Conservation (phyloP, 2,888 invertebrate genomes). For the Pachydiplax longipennis region DNA sequence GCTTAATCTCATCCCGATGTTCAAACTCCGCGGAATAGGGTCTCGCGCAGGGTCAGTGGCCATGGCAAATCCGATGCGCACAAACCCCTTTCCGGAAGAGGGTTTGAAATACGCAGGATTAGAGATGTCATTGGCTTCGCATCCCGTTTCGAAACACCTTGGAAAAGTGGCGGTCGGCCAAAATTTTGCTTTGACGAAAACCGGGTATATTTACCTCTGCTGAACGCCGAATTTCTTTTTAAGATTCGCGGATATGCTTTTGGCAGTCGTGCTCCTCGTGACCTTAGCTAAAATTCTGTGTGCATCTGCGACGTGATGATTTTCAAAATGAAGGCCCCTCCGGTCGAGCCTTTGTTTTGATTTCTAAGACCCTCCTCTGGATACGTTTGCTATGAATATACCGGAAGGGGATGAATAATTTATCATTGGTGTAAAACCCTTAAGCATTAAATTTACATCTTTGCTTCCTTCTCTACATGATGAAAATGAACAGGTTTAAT, state of each 20-base stretch:
- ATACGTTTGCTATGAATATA: no score
- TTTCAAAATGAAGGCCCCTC: background rate
- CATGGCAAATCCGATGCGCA: slow-evolving; percentile 25
- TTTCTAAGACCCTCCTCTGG: background rate
- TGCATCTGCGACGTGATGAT: background rate
- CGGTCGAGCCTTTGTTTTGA: background rate
- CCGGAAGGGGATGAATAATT: no score
- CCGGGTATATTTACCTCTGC: background rate
- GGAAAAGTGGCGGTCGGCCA: background rate
- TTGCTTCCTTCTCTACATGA: no score
- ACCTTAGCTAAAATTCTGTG: background rate
- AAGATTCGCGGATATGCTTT: background rate
- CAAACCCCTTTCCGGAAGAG: background rate
- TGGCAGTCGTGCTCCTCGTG: background rate
- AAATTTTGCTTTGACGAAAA: background rate
- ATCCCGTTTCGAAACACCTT: slow-evolving; percentile 3
- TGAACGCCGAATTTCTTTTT: background rate
- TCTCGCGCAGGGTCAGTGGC: background rate
- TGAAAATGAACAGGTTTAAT: no score
- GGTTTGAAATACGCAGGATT: background rate
- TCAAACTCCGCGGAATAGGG: background rate
- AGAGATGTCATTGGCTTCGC: slow-evolving; percentile 6
- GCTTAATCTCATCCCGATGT: background rate
- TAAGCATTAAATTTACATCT: no score
- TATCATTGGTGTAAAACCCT: no score